Evolutionary conservation across 2,113 vertebrate species (phyloP), one percentile per base, ranked within the genome.

Genomic region (Apaloderma vittatum): DNA sequence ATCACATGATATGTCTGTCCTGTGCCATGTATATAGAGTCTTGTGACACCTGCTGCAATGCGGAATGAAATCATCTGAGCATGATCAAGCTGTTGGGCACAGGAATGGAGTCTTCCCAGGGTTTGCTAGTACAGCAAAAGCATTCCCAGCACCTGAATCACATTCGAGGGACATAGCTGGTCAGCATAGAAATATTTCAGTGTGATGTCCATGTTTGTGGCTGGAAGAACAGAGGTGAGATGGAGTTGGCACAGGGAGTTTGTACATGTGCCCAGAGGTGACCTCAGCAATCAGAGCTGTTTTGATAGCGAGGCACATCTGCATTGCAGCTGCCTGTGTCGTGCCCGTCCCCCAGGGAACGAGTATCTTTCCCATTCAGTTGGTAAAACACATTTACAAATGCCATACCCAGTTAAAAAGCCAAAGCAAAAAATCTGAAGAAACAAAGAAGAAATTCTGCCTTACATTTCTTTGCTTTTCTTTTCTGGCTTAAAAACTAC

Each of bases 11-110:
- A 19, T 12, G 9, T 70, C n/a, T 54, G 15, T 21, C 22, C 46
- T 49, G 30, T 65, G 48, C 49, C 40, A 26, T 0, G 0, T 51
- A 49, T 17, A 24, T 19, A 58, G 17, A 61, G 46, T 34, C 43
- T 68, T 48, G 15, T 68, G 48, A 55, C 30, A 48, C 18, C 29
- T 63, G 21, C 74, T 91, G 22, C 52, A 68, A 26, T 34, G 22
- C 34, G 52, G 82, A 82, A 72, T 57, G 2, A 74, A 83, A 30
- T 3, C 8, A 9, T 74, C 45, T 61, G 63, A 86, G 59, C n/a
- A 45, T 24, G 46, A 89, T 23, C 23, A 83, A 72, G 18, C 6
- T 54, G 37, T 6, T 76, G 20, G 21, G 21, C n/a, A 27, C 40
- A 54, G 54, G 14, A 52, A 27, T 9, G 4, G 11, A 6, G 1